These are phyloP conservation scores for Microdon myrmicae DNA, from an alignment of 2,888 invertebrate species.

Conservation along the genomic window DNA sequence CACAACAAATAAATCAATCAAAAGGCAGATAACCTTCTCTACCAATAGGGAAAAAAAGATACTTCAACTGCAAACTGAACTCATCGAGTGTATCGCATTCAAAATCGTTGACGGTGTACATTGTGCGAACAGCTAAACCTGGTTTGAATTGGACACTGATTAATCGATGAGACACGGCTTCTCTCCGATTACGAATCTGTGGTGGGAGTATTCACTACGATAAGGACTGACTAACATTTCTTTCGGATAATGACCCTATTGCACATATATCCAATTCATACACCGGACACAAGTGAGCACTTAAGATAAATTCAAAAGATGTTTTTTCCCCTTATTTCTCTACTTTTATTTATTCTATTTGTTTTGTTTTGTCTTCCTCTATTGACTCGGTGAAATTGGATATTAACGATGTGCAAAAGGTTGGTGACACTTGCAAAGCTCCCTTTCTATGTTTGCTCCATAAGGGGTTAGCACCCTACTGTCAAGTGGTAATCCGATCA, in stretches of 20 bases:
- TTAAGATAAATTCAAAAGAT: too few species aligned
- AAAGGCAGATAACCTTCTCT: conserved; percentile 45
- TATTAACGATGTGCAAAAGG: conserved; percentile 2
- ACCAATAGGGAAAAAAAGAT: conserved; percentile 3
- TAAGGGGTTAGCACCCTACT: conserved; percentile 35
- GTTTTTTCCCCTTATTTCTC: too few species aligned
- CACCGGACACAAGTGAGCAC: too few species aligned
- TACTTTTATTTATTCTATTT: too few species aligned
- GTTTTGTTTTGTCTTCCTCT: too few species aligned
- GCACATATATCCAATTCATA: not conserved
- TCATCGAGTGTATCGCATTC: conserved; percentile 27
- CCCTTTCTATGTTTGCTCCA: conserved; percentile 14
- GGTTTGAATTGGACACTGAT: conserved; percentile 43
- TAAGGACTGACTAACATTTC: not conserved
- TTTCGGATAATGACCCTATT: conserved; percentile 32
- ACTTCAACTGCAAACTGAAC: conserved; percentile 14
- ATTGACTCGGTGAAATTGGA: conserved; percentile 31
- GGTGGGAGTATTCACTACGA: conserved; percentile 2
- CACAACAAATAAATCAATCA: conserved; percentile 42
- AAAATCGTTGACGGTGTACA: conserved; percentile 29
- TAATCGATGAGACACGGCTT: conserved; percentile 31
- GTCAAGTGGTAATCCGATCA: conserved; percentile 45
- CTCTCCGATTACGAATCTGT: not conserved
- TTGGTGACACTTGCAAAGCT: conserved; percentile 9
- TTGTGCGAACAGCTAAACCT: conserved; percentile 20